Base-by-base conservation (phyloP, 2,797 vertebrate genomes). In the Serranus cabrilla region DNA sequence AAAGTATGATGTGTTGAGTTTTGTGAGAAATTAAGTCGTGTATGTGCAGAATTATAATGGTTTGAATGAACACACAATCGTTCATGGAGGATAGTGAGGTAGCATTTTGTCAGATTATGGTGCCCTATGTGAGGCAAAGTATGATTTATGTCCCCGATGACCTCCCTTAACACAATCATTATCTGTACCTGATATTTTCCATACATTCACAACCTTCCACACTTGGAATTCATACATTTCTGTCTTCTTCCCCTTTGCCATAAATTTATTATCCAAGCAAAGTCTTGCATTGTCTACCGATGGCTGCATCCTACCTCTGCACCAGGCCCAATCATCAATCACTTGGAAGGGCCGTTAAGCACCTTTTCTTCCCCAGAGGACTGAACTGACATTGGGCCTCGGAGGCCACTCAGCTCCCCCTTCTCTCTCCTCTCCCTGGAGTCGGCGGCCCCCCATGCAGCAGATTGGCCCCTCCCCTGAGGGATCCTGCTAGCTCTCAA, bases 271-370 rank as follows among this genome's bases (percentile, higher is more conserved):
- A 78, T 84, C 70, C 27, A 31, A 72, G 73, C 62, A 42, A 16
- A 78, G 65, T 54, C 40, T 65, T 5, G 39, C 68, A 63, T 74
- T 74, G 80, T 85, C 78, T 67, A 56, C 74, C 71, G 71, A 27
- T 72, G 72, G 77, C 67, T 69, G 74, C 62, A 52, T 72, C 65
- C 57, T 76, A 57, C 58, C 70, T 68, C 80, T 50, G 49, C 75
- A 40, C 57, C 20, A 5, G 62, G 45, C 69, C 68, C 72, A 39
- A 77, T 81, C 87, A 87, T 89, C 83, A 77, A 85, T 91, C 90
- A 86, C 83, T 55, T 12, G 31, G 85, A 87, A 65, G 71, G 78
- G 56, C 76, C 60, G 47, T 80, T 89, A 85, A 89, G 84, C 81
- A 74, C 81, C 84, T 77, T 85, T 87, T 84, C 76, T 69, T 49